phyloP scores from a whole-genome alignment of 2,113 vertebrate species.

The Brachypteracias leptosomus region DNA sequence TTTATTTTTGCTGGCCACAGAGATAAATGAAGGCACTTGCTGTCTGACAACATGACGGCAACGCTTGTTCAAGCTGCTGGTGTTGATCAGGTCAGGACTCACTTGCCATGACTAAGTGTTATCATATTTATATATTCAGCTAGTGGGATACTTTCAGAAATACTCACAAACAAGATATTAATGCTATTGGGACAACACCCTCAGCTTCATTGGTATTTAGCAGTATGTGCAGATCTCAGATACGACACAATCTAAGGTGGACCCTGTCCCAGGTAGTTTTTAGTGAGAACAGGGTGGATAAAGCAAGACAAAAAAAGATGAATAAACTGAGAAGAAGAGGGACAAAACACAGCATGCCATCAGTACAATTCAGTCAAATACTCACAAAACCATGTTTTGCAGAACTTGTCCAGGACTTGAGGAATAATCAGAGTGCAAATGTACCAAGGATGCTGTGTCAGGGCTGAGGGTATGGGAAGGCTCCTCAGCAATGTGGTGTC shows the following conservation, averaged over 20 bases:
- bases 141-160: background rate
- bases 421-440: background rate
- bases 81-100: background rate
- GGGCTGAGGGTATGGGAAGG: background rate
- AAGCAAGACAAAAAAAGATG: background rate
- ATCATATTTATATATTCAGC: background rate
- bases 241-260: background rate
- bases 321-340: background rate
- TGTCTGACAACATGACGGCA: background rate
- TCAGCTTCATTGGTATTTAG: background rate
- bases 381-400: background rate
- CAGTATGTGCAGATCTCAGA: background rate
- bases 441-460: background rate
- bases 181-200: background rate
- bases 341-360: background rate
- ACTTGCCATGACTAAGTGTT: background rate
- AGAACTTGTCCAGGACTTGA: background rate
- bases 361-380: accelerated
- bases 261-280: background rate
- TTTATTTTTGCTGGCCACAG: background rate
- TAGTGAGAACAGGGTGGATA: background rate
- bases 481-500: accelerated
- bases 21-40: background rate
- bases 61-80: background rate
- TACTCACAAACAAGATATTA: background rate